phyloP scores from a whole-genome alignment of 1,140 invertebrate species.

The Trachymyrmex septentrionalis region DNA sequence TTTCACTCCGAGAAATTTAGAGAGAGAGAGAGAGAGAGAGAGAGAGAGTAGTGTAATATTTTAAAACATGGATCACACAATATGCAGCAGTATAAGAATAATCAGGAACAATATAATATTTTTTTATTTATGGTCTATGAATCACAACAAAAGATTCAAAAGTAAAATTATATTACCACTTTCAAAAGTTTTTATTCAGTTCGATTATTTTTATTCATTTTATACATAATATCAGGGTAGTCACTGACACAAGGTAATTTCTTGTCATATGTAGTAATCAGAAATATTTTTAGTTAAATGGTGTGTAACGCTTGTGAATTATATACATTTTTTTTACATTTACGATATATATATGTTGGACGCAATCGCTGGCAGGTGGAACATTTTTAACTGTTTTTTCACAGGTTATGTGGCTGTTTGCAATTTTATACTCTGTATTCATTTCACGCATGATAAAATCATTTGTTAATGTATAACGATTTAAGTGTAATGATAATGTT shows the following conservation, averaged over 20 bases:
- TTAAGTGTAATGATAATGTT: constrained; percentile 31
- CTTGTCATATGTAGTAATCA: neutral
- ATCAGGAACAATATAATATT: neutral
- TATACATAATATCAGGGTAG: neutral
- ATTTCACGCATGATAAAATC: constrained; percentile 11
- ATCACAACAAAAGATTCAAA: neutral
- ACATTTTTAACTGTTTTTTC: constrained; percentile 37
- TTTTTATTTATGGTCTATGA: neutral
- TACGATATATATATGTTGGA: constrained; percentile 31
- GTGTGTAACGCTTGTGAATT: constrained; percentile 27
- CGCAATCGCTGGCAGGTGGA: neutral
- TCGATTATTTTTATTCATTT: constrained; percentile 37
- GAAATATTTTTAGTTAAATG: constrained; percentile 53
- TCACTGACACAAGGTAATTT: neutral
- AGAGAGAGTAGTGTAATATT: neutral
- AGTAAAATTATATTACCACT: constrained; percentile 33
- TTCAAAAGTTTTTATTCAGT: constrained; percentile 9
- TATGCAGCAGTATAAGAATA: neutral
- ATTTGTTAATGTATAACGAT: constrained; percentile 27
- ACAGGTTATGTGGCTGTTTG: neutral
- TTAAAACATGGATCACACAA: neutral
- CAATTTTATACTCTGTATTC: constrained; percentile 11
- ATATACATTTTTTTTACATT: constrained; percentile 35
- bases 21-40: too few species aligned
- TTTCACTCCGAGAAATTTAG: too few species aligned